Evolutionary conservation across 2,113 vertebrate species (phyloP), one percentile per base, ranked within the genome.

Genomic region (Hemiprocne comata): DNA sequence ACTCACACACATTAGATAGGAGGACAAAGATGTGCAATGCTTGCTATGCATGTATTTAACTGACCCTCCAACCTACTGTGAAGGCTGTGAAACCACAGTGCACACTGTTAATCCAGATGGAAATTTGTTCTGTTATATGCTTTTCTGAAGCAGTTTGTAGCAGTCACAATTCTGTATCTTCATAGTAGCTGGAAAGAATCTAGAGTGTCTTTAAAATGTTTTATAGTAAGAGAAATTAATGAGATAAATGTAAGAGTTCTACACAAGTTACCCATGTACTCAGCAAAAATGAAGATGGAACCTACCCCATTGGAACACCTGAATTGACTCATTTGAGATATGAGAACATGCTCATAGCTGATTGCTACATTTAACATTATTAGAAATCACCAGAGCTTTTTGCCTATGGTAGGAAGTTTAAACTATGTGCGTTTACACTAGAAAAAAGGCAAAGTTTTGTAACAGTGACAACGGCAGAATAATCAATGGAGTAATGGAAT

Each of bases 311-410:
- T 57, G 36, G 44, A 87, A 78, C 29, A 65, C 23, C 58, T 82
- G 86, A 89, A 87, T 89, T 79, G 70, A 46, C 13, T 87, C 66
- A 50, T 94, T 51, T 89, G 85, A 89, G 50, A 19, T 70, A 34
- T 6, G 51, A 73, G 34, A 89, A 57, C 31, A 62, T 34, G 10
- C 10, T 65, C 54, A 36, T 40, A 80, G 29, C 38, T 69, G 46
- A 87, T 87, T 91, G 44, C 25, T 87, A 53, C 28, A 50, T 89
- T 91, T 72, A 91, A 51, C 21, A 34, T 58, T 82, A 82, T 85
- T 76, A 69, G 36, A 62, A 93, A 57, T 82, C 65, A 79, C 40
- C 53, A 72, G 42, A 25, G 3, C 4, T 54, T 93, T 92, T 78
- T 87, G 16, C 9, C 7, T 24, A 7, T 70, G 21, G 14, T 46